Conservation (phyloP, 2,113 vertebrate genomes). For the Oreochromis niloticus region DNA sequence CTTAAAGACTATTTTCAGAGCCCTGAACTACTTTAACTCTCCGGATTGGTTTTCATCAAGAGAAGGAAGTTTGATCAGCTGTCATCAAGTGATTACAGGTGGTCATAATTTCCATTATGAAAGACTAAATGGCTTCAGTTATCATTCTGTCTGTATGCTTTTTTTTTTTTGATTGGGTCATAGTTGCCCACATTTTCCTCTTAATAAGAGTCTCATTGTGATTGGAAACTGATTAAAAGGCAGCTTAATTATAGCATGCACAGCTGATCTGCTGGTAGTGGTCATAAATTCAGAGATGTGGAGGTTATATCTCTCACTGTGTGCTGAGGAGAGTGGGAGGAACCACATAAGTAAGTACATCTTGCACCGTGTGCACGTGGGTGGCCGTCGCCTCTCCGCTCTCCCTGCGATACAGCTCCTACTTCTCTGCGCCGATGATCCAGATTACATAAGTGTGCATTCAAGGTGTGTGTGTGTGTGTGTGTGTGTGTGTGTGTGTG, state of each 20-base stretch:
- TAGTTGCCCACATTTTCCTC: background rate
- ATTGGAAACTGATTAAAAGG: background rate
- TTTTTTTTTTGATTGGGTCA: background rate
- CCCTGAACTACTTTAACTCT: background rate
- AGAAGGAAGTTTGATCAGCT: background rate
- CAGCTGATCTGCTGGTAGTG: background rate
- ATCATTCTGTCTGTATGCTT: background rate
- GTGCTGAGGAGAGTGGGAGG: conserved; percentile 19
- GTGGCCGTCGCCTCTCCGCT: conserved; percentile 8
- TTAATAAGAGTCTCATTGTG: background rate
- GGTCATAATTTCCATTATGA: background rate
- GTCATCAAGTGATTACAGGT: background rate
- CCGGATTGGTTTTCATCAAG: background rate
- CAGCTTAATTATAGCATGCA: background rate
- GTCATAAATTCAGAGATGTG: background rate
- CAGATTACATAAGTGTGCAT: conserved; percentile 39
- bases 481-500: background rate
- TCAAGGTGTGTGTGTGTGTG: background rate
- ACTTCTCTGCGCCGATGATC: conserved; percentile 26
- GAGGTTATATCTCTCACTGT: background rate
- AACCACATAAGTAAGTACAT: conserved; percentile 38
- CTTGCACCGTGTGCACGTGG: conserved; percentile 34
- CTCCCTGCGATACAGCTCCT: conserved; percentile 9
- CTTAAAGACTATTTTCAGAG: background rate
- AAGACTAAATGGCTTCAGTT: background rate